These are phyloP conservation scores for Acanthosepion esculentum DNA, from an alignment of 2,888 invertebrate genomes.

Conservation along the genomic window DNA sequence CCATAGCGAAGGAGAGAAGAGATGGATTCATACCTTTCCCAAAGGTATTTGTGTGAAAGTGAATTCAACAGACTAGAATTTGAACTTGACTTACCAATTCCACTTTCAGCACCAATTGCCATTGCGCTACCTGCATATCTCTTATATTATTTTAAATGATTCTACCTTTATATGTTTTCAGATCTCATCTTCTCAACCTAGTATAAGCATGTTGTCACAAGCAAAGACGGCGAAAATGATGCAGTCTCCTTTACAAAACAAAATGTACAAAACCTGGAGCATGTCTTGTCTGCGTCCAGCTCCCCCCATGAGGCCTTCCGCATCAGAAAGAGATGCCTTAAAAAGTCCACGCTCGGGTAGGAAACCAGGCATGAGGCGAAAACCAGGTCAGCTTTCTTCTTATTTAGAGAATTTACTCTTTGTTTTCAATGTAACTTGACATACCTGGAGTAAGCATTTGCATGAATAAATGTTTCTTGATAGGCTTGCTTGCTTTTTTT, in stretches of 20 bases:
- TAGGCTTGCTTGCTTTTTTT: too few species aligned
- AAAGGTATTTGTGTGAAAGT: too few species aligned
- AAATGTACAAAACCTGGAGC: constrained; percentile 73
- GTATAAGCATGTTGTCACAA: constrained; percentile 66
- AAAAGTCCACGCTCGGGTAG: constrained; percentile 68
- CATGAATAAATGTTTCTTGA: too few species aligned
- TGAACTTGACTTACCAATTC: too few species aligned
- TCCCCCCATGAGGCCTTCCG: constrained; percentile 87
- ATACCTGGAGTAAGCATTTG: too few species aligned
- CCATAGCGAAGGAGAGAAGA: too few species aligned
- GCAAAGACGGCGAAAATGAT: constrained; percentile 70
- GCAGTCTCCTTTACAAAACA: constrained; percentile 55
- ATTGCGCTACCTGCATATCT: too few species aligned
- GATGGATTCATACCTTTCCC: too few species aligned
- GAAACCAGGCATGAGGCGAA: constrained; percentile 62
- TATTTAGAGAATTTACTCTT: too few species aligned
- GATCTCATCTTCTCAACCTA: constrained; percentile 71
- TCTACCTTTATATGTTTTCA: neutral
- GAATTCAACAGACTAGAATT: too few species aligned
- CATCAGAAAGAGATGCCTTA: constrained; percentile 73
- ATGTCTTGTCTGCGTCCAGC: constrained; percentile 90
- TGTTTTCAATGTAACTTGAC: too few species aligned
- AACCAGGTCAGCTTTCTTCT: constrained; percentile 63
- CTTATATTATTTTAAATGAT: neutral
- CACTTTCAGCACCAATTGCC: too few species aligned